Evolutionary conservation across 2,888 invertebrate species (phyloP), one percentile per base, ranked within the genome.

Genomic region (Hydrotaea diabolus): DNA sequence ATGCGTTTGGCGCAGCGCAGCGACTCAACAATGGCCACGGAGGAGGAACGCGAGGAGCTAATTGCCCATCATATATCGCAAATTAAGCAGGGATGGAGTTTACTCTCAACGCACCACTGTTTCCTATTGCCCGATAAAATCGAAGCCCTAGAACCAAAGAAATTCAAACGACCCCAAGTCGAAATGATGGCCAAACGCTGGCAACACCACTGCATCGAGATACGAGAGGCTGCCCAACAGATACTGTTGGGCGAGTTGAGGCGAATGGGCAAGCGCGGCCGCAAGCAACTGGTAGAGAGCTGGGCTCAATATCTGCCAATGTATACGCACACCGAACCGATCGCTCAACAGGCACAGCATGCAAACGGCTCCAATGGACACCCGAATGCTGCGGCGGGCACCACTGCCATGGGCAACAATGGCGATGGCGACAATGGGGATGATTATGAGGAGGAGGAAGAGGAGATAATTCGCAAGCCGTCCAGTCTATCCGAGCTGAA

Each of bases 191-290:
- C 99, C 0, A 95, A 98, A 19, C 94, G 98, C 85, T 99, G 99
- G 99, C 99, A 99, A 92, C 99, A 99, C 93, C 97, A 98, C 88
- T 99, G 99, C 92, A 94, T 99, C 5, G 99, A 99, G 93, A 98
- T 98, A 66, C 94, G 99, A 4, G 98, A 99, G 92, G 99, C 99
- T 0, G 97, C 99, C 0, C 99, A 99, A 90, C 98, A 99, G 11
- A 93, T 99, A 39, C 93, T 99, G 0, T 93, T 99, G 15, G 98
- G 99, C 0, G 99, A 99, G 93, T 93, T 99, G 36, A 95, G 96
- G 84, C 94, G 98, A 0, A 93, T 93, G 92, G 93, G 92, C 39
- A 92, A 91, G 82, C 97, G 97, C 90, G 99, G 99, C 0, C 95
- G 99, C 19, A 98, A 98, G 92, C 94, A 95, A 0, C 93, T 99